Percentiles rank a stretch among this genome's conserved stretches.
Evolutionary conservation across 2,888 invertebrate genomes (phyloP).

Genomic region (Lasioglossum calceatum): DNA sequence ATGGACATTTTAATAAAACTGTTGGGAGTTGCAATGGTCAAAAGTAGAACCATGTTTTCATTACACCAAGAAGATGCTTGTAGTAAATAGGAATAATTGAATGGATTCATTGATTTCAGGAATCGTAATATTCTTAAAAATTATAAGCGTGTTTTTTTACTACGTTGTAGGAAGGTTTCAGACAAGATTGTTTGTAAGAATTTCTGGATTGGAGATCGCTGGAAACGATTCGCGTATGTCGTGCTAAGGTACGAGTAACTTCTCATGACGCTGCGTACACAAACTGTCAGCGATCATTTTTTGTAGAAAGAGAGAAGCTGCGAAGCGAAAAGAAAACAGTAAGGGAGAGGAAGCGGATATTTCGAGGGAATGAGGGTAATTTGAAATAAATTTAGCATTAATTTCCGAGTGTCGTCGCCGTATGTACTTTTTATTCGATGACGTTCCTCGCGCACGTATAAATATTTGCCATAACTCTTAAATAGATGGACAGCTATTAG

Average conservation of each 20-base stretch:
- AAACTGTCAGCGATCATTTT: background rate
- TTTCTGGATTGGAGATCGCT: background rate
- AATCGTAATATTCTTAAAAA: background rate
- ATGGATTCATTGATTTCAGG: background rate
- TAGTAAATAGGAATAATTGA: background rate
- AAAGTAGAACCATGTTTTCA: background rate
- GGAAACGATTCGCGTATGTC: background rate
- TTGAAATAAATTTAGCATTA: conserved; percentile 1
- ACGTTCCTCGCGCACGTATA: background rate
- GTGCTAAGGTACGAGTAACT: background rate
- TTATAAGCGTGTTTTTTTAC: background rate
- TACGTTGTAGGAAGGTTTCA: too few relatives aligned
- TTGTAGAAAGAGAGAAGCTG: background rate
- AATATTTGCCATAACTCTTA: background rate
- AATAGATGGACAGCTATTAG: background rate
- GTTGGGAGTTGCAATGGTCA: background rate
- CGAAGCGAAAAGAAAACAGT: background rate
- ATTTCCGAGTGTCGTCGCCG: background rate
- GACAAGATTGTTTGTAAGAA: background rate
- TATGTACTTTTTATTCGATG: background rate
- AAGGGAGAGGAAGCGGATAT: background rate
- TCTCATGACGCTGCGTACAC: background rate
- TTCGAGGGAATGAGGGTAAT: background rate
- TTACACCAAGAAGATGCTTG: too few relatives aligned
- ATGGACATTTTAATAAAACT: background rate